Evolutionary conservation across 2,888 invertebrate genomes (phyloP), one percentile per base, ranked within the genome.

Genomic region (Drosophila glabriapex): DNA sequence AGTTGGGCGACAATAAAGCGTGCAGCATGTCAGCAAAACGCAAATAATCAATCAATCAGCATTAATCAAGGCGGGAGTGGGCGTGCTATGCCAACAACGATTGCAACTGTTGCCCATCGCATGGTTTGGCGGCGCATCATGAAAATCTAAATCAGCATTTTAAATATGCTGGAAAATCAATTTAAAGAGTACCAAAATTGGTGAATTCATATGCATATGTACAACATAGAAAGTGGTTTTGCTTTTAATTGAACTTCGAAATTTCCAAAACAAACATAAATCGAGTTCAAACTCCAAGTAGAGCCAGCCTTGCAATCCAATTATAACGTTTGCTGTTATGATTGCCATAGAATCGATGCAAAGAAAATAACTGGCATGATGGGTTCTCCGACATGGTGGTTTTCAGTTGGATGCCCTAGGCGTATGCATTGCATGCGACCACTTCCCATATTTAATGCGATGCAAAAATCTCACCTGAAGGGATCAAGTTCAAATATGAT

Each of bases 41-140:
- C 84, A 88, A 91, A 90, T 87, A 90, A 90, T 90, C 90, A 85
- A 91, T 91, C 91, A 90, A 91, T 91, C 91, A 91, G 77, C 89
- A 90, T 91, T 91, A 89, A 90, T 91, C 87, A 90, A 79, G 80
- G 84, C 72, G 66, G 59, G 70, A 35, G 56, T 64, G 65, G 60
- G 73, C 54, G 53, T 50, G 22, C 28, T 31, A 33, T 46, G 70
- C 70, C 74, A 41, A 69, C 63, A 71, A 55, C 14, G 28, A 46
- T 43, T 54, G 53, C 83, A 87, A 78, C 80, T 80, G 80, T 85
- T 87, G 76, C 80, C 43, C 35, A 46, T 43, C 14, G 6, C n/a
- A 9, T 29, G 31, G 58, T 53, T 46, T 28, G 60, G 4, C 43
- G 19, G 12, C 19, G 33, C 25, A 39, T 43, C 28, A 54, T 22